These are phyloP conservation scores for Apodemus sylvaticus DNA, from an alignment of 2,113 vertebrate genomes.

Conservation along the genomic window DNA sequence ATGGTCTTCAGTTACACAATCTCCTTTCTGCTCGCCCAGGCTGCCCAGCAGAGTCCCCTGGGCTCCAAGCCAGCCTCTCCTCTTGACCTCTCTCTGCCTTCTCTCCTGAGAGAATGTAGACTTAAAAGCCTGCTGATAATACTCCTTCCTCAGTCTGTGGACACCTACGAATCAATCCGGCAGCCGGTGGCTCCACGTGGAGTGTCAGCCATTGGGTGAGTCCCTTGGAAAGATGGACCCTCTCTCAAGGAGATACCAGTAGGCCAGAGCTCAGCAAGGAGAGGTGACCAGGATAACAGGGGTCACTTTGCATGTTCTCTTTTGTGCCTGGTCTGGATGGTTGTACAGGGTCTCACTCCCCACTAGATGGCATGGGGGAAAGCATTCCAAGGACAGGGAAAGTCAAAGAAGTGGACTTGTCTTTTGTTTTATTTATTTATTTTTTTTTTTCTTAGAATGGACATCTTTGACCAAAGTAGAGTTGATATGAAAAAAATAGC, in stretches of 20 bases:
- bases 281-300: background rate
- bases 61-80: background rate
- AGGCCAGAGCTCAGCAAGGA: background rate
- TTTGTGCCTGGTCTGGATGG: background rate
- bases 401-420: background rate
- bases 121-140: background rate
- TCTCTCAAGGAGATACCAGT: background rate
- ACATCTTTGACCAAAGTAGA: background rate
- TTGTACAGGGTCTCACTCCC: background rate
- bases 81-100: background rate
- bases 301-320: background rate
- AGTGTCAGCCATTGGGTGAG: background rate
- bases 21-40: background rate
- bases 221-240: background rate
- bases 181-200: background rate
- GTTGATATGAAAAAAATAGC: conserved; percentile 29
- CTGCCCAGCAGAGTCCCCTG: background rate
- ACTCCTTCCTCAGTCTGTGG: background rate
- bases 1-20: background rate
- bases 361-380: background rate
- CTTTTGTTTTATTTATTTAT: background rate
- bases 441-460: background rate
- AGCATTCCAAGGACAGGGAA: background rate
- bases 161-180: background rate
- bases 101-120: background rate